Base-by-base conservation (phyloP, 2,113 vertebrate genomes). In the Lota lota region DNA sequence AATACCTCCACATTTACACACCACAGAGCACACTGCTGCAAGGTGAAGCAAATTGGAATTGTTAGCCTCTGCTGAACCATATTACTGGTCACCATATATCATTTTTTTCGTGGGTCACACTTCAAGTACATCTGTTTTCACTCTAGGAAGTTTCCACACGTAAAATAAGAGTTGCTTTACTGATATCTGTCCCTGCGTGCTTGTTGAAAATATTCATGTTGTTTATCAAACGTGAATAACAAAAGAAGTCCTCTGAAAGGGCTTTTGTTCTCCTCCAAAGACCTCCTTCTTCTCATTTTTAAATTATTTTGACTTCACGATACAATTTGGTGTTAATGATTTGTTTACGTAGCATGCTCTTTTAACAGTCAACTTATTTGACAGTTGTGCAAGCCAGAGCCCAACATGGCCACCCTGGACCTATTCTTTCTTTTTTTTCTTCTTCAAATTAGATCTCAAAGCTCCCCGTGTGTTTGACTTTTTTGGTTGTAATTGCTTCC, bases 1-100 rank as follows among this genome's bases (percentile, higher is more conserved):
- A 95, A 93, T 90, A 91, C 90, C 93, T 94, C 90, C 91, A 88
- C 92, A 91, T 94, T 95, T 95, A 95, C 93, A 93, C 92, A 93
- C 93, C 91, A 91, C 94, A 95, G 94, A 94, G 92, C 93, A 92
- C 87, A 90, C 92, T 92, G 91, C 86, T 90, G 91, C 93, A 93
- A 94, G 94, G 94, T 95, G 93, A 93, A 94, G 94, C 93, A 96
- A 98, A 97, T 95, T 95, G 93, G 94, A 96, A 93, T 90, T 92
- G 93, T 88, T 94, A 93, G 93, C 93, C 92, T 94, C 92, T 92
- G 93, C 89, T 95, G 91, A 93, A 93, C 91, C 92, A 87, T 91
- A 94, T 95, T 94, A 93, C 91, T 88, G 88, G 88, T 88, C 94
- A 94, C 92, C 94, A 94, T 95, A 94, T 92, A 97, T 97, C 94